These are phyloP conservation scores for Mesochorus sp. DNA, from an alignment of 2,888 invertebrate genomes.

Conservation along the genomic window DNA sequence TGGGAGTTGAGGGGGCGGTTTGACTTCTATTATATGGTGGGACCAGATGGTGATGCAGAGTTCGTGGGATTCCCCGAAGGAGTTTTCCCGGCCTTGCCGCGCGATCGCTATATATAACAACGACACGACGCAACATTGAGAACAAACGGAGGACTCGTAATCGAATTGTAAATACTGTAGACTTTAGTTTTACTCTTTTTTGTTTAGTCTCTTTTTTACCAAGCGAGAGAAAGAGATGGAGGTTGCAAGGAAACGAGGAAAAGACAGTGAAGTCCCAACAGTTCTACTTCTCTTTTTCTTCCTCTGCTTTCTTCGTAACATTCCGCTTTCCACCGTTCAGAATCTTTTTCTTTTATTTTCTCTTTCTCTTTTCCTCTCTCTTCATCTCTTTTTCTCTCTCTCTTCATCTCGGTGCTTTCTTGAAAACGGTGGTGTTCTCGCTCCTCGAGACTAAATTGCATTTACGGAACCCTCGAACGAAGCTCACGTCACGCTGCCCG, in stretches of 20 bases:
- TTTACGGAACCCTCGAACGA: slow-evolving; percentile 67
- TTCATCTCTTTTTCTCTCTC: slow-evolving; percentile 1
- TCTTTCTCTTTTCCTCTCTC: slow-evolving; percentile 13
- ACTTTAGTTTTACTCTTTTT: slow-evolving; percentile 23
- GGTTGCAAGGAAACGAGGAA: not conserved
- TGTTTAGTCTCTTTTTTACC: not conserved
- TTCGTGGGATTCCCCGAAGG: not conserved
- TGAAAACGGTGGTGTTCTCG: slow-evolving; percentile 32
- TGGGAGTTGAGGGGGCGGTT: not conserved
- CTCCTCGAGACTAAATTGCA: slow-evolving; percentile 69
- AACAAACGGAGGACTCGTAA: slow-evolving; percentile 46
- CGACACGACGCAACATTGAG: slow-evolving; percentile 14
- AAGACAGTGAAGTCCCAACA: not conserved
- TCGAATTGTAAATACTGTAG: slow-evolving; percentile 53
- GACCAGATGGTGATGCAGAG: not conserved
- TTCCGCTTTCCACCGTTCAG: slow-evolving; percentile 5
- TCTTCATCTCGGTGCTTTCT: slow-evolving; percentile 3
- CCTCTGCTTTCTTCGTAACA: slow-evolving; percentile 20
- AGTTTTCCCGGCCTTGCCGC: not conserved
- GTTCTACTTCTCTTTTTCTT: not conserved
- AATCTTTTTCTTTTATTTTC: slow-evolving; percentile 23
- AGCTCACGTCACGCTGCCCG: slow-evolving; percentile 57
- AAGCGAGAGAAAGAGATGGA: not conserved
- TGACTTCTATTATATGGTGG: slow-evolving; percentile 32
- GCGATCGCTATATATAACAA: slow-evolving; percentile 27